Evolutionary conservation across 2,888 invertebrate species (phyloP), one percentile per base, ranked within the genome.

Genomic region (Lepidocyrtinus sp.): DNA sequence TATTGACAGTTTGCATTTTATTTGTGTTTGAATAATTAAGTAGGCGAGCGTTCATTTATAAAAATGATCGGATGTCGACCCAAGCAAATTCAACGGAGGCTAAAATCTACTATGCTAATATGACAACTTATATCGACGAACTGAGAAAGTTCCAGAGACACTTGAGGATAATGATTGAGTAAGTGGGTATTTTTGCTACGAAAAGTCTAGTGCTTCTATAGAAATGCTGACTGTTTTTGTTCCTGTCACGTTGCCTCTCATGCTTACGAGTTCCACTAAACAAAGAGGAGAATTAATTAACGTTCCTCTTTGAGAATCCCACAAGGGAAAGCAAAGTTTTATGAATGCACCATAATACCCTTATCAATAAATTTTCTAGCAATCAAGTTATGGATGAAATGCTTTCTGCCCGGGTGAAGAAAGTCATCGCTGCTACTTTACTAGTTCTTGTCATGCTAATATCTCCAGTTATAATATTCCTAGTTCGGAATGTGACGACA

Each of bases 401-500:
- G 83, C 62, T 82, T 27, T 65, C 82, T 7, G 87, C 88, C n/a
- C 86, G 83, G 67, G 80, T 82, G 64, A 85, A 87, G 76, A 87
- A 88, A 79, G 89, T 88, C 0, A 87, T 91, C 1, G 91, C 91
- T 0, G 89, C 90, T 1, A 87, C 87, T 0, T 88, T 92, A 17
- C 87, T 92, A 1, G 88, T 89, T 0, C 83, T 91, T 0, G 91
- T 91, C 1, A 86, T 91, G 19, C 85, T 91, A 63, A 90, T 91
- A 0, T 90, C 91, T 0, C 91, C 92, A 0, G 87, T 91, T 12
- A 90, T 92, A 70, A 89, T 92, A 9, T 85, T 90, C 45, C 87
- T 92, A n/a, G 88, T 92, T 9, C 87, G 89, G 24, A 90, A 91
- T 83, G 90, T 91, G 0, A 91, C 91, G 0, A 87, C 89, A 68